Conservation (phyloP, 2,888 invertebrate species). For the Napeogenes sylphis region DNA sequence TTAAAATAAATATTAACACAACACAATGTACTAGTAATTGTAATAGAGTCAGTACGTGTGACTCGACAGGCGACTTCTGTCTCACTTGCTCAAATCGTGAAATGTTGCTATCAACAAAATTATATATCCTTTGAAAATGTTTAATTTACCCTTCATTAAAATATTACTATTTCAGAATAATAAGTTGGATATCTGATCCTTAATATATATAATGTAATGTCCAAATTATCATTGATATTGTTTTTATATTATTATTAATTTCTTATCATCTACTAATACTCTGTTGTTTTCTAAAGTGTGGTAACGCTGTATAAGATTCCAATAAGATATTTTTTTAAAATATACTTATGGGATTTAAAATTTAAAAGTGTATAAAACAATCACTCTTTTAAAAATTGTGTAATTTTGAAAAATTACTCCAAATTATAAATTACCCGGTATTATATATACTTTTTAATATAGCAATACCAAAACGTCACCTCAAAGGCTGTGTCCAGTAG, state of each 20-base stretch:
- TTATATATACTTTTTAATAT: constrained; percentile 28
- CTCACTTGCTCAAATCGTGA: constrained; percentile 55
- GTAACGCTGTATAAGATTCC: too few species aligned
- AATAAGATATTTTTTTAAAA: too few species aligned
- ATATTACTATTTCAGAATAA: too few species aligned
- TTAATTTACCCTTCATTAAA: neutral
- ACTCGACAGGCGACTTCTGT: constrained; percentile 58
- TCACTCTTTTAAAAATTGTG: neutral
- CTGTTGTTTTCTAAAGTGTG: too few species aligned
- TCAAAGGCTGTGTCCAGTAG: constrained; percentile 68
- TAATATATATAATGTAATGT: too few species aligned
- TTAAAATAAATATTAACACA: constrained; percentile 44
- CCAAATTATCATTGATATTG: too few species aligned
- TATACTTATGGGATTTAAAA: too few species aligned
- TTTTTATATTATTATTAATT: too few species aligned
- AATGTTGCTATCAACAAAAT: constrained; percentile 22
- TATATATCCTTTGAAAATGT: neutral
- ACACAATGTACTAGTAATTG: constrained; percentile 46
- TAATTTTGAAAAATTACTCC: too few species aligned
- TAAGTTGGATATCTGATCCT: too few species aligned
- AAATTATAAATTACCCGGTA: neutral
- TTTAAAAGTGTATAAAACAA: neutral
- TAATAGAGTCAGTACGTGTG: constrained; percentile 40
- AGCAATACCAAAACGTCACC: constrained; percentile 66
- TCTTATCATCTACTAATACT: too few species aligned